Percentiles rank a stretch among this genome's conserved stretches.
phyloP scores from a whole-genome alignment of 2,888 invertebrate genomes.

The Cecidostiba fungosa region DNA sequence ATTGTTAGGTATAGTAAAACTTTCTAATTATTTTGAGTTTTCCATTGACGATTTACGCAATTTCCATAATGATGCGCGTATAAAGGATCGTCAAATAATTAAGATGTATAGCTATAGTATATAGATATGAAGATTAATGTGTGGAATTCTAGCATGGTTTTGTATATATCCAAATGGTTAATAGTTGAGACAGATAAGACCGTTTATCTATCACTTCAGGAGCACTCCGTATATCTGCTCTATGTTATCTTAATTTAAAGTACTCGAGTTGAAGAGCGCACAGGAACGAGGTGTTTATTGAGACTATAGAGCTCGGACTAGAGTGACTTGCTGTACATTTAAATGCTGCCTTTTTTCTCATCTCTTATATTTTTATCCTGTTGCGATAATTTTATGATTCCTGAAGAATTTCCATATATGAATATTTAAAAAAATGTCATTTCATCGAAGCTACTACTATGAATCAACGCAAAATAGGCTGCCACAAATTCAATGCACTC shows the following conservation, averaged over 20 bases:
- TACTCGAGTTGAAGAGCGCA: slow-evolving; percentile 1
- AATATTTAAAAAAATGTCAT: too few relatives aligned
- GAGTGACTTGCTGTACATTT: not conserved
- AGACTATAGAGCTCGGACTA: too few relatives aligned
- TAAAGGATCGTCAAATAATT: not conserved
- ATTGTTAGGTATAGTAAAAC: not conserved
- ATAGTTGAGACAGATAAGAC: not conserved
- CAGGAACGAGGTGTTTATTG: not conserved
- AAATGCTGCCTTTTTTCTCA: not conserved
- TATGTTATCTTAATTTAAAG: slow-evolving; percentile 14
- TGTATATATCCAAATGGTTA: not conserved
- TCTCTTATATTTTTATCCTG: not conserved
- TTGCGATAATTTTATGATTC: too few relatives aligned
- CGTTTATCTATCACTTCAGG: not conserved
- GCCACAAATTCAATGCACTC: not conserved
- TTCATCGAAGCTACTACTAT: too few relatives aligned
- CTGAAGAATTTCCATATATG: too few relatives aligned
- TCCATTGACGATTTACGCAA: not conserved
- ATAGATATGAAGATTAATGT: not conserved
- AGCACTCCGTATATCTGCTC: not conserved
- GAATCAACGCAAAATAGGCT: too few relatives aligned
- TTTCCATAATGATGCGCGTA: not conserved
- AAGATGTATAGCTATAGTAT: not conserved
- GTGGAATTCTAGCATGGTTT: not conserved
- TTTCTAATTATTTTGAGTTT: not conserved